Percentiles rank a stretch among this genome's conserved stretches.
Evolutionary conservation across 2,113 vertebrate species (phyloP).

Genomic region (Panthera tigris): DNA sequence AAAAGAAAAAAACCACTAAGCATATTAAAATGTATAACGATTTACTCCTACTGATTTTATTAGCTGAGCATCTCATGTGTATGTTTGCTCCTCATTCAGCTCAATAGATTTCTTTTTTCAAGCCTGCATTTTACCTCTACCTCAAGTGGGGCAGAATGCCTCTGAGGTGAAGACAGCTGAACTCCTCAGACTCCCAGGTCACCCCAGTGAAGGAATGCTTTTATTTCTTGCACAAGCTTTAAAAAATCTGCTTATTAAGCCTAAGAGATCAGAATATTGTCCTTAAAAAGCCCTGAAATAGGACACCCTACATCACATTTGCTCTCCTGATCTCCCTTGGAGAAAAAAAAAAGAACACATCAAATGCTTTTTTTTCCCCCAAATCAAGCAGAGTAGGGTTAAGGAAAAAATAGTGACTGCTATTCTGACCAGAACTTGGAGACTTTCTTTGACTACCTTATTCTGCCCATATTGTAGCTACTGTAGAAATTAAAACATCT

Average conservation of each 20-base stretch:
- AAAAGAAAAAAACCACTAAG: slow-evolving; percentile 29
- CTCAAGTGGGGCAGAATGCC: slow-evolving; percentile 46
- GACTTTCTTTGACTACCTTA: not conserved
- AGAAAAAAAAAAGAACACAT: not conserved
- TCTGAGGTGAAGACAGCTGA: slow-evolving; percentile 78
- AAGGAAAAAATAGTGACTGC: not conserved
- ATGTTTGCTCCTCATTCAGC: not conserved
- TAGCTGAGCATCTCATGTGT: not conserved
- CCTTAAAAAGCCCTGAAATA: slow-evolving; percentile 35
- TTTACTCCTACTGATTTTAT: slow-evolving; percentile 42
- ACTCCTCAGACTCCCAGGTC: slow-evolving; percentile 71
- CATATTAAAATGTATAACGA: slow-evolving; percentile 51
- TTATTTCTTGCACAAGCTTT: slow-evolving; percentile 73
- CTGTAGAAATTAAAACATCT: not conserved
- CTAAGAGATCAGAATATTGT: slow-evolving; percentile 58
- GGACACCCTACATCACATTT: not conserved
- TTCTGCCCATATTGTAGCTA: not conserved
- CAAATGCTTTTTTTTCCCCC: not conserved
- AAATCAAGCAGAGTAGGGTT: slow-evolving; percentile 6
- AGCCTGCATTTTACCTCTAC: not conserved
- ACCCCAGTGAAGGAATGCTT: slow-evolving; percentile 62
- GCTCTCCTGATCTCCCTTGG: not conserved
- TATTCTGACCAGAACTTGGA: slow-evolving; percentile 12
- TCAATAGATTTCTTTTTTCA: not conserved
- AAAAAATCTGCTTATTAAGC: slow-evolving; percentile 65